Conservation (phyloP, 2,888 invertebrate species). For the Sinohyriopsis cumingii region DNA sequence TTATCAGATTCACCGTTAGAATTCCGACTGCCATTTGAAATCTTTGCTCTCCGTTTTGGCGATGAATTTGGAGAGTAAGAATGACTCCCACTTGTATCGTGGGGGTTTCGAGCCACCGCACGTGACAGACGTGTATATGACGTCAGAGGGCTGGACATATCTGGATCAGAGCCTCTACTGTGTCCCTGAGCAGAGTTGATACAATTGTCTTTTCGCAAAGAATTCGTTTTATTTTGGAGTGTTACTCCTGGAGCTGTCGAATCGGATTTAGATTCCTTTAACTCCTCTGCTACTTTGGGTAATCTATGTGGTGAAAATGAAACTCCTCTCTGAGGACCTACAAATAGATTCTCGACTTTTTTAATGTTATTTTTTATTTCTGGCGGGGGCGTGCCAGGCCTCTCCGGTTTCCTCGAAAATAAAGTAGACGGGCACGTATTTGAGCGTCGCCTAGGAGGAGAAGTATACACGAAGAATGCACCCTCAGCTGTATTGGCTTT, state of each 20-base stretch:
- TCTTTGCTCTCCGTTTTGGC: conserved; percentile 21
- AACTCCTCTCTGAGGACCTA: conserved; percentile 27
- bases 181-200: conserved; percentile 3
- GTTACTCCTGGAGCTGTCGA: too few relatives aligned
- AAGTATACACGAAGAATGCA: conserved; percentile 39
- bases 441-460: conserved; percentile 33
- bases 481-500: conserved; percentile 32
- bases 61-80: conserved; percentile 5
- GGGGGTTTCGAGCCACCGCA: background rate
- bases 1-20: too few relatives aligned
- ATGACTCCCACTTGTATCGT: background rate
- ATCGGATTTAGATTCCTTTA: conserved; percentile 4
- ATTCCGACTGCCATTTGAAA: background rate
- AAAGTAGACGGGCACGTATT: conserved; percentile 34
- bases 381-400: conserved; percentile 12
- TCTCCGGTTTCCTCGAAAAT: conserved; percentile 20
- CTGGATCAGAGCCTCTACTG: background rate
- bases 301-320: conserved; percentile 30
- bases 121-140: conserved; percentile 5
- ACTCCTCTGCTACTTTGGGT: conserved; percentile 26
- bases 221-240: background rate
- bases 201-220: background rate
- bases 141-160: background rate
- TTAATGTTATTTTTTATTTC: conserved; percentile 17
- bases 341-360: conserved; percentile 13